Percentiles rank a stretch among this genome's conserved stretches.
Evolutionary conservation across 2,797 vertebrate species (phyloP).

Genomic region (Peromyscus attwateri): DNA sequence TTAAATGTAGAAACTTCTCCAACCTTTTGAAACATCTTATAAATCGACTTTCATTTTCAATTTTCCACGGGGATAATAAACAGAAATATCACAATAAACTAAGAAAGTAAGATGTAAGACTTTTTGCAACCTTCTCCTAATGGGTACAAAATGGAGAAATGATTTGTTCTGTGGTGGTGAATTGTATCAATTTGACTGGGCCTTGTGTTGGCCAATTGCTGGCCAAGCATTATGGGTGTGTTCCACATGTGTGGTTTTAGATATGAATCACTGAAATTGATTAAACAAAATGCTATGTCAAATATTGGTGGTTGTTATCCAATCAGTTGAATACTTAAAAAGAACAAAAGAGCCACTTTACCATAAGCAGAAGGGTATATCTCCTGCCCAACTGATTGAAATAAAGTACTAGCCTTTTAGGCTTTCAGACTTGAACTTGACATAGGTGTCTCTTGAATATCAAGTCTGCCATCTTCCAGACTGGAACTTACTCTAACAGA

Average conservation of each 20-base stretch:
- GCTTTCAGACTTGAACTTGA: not conserved
- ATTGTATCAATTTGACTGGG: not conserved
- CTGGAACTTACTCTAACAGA: not conserved
- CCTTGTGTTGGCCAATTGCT: not conserved
- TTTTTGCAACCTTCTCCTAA: not conserved
- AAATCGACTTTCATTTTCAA: constrained; percentile 21
- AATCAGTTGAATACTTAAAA: not conserved
- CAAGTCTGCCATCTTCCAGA: not conserved
- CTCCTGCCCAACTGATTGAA: not conserved
- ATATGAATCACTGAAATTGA: constrained; percentile 3
- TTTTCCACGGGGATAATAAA: constrained; percentile 11
- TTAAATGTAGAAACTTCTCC: not conserved
- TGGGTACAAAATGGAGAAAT: not conserved
- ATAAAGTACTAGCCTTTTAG: not conserved
- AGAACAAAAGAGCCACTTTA: not conserved
- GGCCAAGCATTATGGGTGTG: not conserved
- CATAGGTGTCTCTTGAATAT: not conserved
- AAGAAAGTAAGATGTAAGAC: not conserved
- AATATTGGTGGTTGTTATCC: not conserved
- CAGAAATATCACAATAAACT: constrained; percentile 47
- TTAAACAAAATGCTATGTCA: not conserved
- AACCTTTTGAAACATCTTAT: constrained; percentile 56
- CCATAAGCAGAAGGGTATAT: not conserved
- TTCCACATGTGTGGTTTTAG: not conserved
- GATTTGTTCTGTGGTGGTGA: not conserved